A percentile compares a stretch with the other conserved stretches of the same genome.
Evolutionary conservation across 2,797 vertebrate genomes (phyloP).

Genomic region (Danio choprae): DNA sequence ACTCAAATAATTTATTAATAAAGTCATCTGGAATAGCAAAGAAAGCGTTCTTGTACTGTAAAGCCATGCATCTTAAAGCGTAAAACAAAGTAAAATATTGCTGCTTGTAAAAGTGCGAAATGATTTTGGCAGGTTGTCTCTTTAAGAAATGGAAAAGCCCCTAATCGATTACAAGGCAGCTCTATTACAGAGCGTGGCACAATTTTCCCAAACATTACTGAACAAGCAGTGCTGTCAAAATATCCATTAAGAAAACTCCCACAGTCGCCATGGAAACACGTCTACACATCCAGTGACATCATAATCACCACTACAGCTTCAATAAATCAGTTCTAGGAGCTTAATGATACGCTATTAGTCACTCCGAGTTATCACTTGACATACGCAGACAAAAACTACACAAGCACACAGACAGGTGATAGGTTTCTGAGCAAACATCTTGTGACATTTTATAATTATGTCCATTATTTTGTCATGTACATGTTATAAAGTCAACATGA

Average conservation of each 20-base stretch:
- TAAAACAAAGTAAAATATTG: not conserved
- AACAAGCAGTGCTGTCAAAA: not conserved
- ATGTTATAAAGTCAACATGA: not conserved
- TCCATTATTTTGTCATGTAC: not conserved
- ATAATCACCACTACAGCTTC: slow-evolving; percentile 9
- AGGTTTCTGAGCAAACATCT: not conserved
- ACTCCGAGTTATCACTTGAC: not conserved
- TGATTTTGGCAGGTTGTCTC: not conserved
- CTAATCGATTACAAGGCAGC: not conserved
- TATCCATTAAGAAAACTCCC: slow-evolving; percentile 16
- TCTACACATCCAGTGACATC: slow-evolving; percentile 11
- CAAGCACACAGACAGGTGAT: not conserved
- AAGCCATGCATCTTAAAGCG: not conserved
- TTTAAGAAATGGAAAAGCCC: slow-evolving; percentile 7
- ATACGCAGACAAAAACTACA: not conserved
- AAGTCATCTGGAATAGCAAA: too few species aligned
- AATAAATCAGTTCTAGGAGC: slow-evolving; percentile 16
- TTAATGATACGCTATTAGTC: not conserved
- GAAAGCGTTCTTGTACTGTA: too few species aligned
- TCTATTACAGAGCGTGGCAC: not conserved
- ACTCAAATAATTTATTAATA: too few species aligned
- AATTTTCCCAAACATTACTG: slow-evolving; percentile 4
- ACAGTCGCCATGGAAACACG: not conserved
- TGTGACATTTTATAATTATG: not conserved
- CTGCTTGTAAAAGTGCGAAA: not conserved